Evolutionary conservation across 1,140 invertebrate species (phyloP), one percentile per base, ranked within the genome.

Genomic region (Trissolcus basalis): DNA sequence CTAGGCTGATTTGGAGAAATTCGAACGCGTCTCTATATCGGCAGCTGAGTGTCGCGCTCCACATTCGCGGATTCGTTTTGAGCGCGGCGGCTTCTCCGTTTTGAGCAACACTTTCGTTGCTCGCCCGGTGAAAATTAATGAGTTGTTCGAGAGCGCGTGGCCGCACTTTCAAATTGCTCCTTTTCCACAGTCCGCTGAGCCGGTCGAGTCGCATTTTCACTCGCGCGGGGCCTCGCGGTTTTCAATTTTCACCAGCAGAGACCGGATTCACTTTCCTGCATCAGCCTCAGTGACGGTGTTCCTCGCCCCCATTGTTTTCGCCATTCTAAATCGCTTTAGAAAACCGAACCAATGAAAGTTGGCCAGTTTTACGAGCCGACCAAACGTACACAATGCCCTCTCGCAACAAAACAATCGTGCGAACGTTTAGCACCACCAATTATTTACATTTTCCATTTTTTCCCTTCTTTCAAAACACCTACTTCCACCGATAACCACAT

Each of bases 91-190:
- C 54, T 60, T 70, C 19, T 27, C 19, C 19, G 19, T 76, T 65
- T 76, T 55, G 65, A 67, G 65, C 59, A 76, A 76, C 69, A 78
- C 75, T 78, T 78, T 78, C 69, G 63, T 47, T 78, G 60, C 27
- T 43, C 50, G 49, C 27, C 51, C 54, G 70, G 74, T 75, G 79
- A 77, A 79, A 79, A 81, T 79, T 53, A 71, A 81, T 79, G 67
- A 64, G 43, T 63, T 64, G 54, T 59, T 47, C 50, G 60, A 75
- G 73, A 70, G 61, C 59, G 56, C 33, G 27, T 63, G 51, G 64
- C 44, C 75, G 43, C 33, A 83, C 80, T 83, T 81, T 83, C 81
- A 80, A 82, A 81, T 79, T 77, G 75, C 64, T 78, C 73, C 75
- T 81, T 80, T 82, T 80, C 71, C 75, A 51, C 67, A 53, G 47